Percentiles rank a stretch among this genome's conserved stretches.
Evolutionary conservation across 1,140 invertebrate species (phyloP).

Genomic region (Macrobrachium nipponense): DNA sequence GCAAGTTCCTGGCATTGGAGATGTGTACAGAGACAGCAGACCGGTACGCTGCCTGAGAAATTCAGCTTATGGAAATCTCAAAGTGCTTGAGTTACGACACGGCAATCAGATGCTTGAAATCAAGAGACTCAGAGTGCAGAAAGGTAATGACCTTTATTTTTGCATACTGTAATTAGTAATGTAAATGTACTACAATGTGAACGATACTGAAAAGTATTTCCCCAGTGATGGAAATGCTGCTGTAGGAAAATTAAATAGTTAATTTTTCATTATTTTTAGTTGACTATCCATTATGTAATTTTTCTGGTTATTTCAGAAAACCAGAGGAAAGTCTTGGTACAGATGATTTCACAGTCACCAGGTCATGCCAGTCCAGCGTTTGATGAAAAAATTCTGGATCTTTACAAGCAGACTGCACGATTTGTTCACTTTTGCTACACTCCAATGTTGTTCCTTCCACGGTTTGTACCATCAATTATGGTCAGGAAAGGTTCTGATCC

Average conservation of each 20-base stretch:
- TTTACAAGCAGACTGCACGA: constrained; percentile 78
- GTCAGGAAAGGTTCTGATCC: too few species aligned
- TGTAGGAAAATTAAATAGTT: too few species aligned
- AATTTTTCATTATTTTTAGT: background rate
- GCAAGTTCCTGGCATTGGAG: constrained; percentile 58
- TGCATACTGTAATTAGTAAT: background rate
- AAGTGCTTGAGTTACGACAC: constrained; percentile 75
- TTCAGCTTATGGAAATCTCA: constrained; percentile 62
- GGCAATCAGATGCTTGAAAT: constrained; percentile 76
- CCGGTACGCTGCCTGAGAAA: constrained; percentile 67
- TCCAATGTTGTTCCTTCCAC: constrained; percentile 81
- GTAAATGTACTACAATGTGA: background rate
- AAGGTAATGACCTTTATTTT: constrained; percentile 30
- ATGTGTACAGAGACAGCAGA: constrained; percentile 72
- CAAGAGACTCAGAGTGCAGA: constrained; percentile 66
- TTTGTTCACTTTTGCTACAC: constrained; percentile 85
- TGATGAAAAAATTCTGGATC: constrained; percentile 73
- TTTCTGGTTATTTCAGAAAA: constrained; percentile 29
- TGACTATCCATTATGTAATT: background rate
- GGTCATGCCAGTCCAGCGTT: constrained; percentile 55
- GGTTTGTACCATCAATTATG: constrained; percentile 31
- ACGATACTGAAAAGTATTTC: too few species aligned
- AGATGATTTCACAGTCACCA: constrained; percentile 44
- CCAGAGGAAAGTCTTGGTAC: constrained; percentile 45
- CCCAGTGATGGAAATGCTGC: too few species aligned